phyloP scores from a whole-genome alignment of 1,140 invertebrate genomes.

The Tribolium castaneum region DNA sequence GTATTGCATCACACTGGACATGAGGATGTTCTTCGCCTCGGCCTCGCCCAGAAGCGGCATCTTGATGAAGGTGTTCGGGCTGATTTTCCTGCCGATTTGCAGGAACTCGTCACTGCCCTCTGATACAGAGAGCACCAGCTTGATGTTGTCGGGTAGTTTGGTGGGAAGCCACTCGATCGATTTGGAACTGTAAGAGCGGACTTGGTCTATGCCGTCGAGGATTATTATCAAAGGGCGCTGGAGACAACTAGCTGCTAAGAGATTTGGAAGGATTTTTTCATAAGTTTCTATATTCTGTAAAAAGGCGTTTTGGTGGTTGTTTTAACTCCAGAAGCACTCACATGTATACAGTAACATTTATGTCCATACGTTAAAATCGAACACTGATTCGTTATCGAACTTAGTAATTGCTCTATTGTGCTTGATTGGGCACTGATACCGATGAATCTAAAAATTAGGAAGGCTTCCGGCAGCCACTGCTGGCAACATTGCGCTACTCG shows the following conservation, averaged over 20 bases:
- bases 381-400: conserved; percentile 76
- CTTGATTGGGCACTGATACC: conserved; percentile 76
- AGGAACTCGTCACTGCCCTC: conserved; percentile 67
- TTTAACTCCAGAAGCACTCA: conserved; percentile 62
- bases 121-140: conserved; percentile 77
- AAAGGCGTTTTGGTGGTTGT: neutral
- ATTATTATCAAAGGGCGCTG: conserved; percentile 73
- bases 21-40: conserved; percentile 68
- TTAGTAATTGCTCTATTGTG: conserved; percentile 73
- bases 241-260: conserved; percentile 68
- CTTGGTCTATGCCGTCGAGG: conserved; percentile 79
- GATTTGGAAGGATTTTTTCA: conserved; percentile 65
- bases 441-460: conserved; percentile 71
- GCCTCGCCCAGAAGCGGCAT: conserved; percentile 66
- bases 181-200: conserved; percentile 65
- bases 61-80: conserved; percentile 62
- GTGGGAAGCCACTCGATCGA: conserved; percentile 76
- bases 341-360: conserved; percentile 70
- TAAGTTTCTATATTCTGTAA: conserved; percentile 68
- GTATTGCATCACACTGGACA: conserved; percentile 70
- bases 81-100: conserved; percentile 64
- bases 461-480: conserved; percentile 75
- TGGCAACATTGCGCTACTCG: conserved; percentile 74
- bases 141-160: conserved; percentile 75
- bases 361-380: conserved; percentile 72